Evolutionary conservation across 2,797 vertebrate genomes (phyloP), one percentile per base, ranked within the genome.

Genomic region (Ctenosaura bakeri): DNA sequence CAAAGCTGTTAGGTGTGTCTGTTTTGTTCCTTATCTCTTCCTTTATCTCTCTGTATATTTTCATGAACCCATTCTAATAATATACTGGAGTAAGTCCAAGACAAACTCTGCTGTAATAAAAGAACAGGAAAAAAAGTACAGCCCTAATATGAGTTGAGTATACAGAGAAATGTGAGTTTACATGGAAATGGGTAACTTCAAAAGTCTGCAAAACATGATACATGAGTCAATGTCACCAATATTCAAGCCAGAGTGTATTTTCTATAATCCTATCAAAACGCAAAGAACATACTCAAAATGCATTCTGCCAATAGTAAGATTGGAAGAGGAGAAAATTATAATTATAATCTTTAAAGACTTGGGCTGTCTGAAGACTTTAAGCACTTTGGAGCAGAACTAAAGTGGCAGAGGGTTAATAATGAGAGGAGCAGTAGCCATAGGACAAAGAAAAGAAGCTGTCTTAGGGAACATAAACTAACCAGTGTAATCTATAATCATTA

Each of bases 51-150:
- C 54, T 1, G 0, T 78, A 66, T 66, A 22, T 7, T 87, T 94
- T 93, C 89, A 85, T 85, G 92, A 56, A 8, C 0, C 26, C 1
- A 50, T 56, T 66, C 94, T 95, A 91, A 93, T 90, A 71, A 71
- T 3, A 52, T 3, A 9, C 69, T 94, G 94, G 94, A 91, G 2
- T 76, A 32, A 42, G 35, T 92, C 95, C 95, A 95, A 94, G 74
- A 94, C 92, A 94, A 96, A 95, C 85, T 92, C 84, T 38, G 14
- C 29, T 73, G 91, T 80, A 95, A 90, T 93, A 94, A 93, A 94
- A 91, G 90, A 94, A 93, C 91, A 93, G 92, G 88, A 94, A 94
- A 66, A 91, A 92, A 62, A 62, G 85, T 89, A 89, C 92, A 91
- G 90, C 90, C 93, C 0, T 0, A 90, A 69, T 46, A 46, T 46